These are phyloP conservation scores for Palaemon carinicauda DNA, from an alignment of 1,140 invertebrate genomes.

Conservation along the genomic window DNA sequence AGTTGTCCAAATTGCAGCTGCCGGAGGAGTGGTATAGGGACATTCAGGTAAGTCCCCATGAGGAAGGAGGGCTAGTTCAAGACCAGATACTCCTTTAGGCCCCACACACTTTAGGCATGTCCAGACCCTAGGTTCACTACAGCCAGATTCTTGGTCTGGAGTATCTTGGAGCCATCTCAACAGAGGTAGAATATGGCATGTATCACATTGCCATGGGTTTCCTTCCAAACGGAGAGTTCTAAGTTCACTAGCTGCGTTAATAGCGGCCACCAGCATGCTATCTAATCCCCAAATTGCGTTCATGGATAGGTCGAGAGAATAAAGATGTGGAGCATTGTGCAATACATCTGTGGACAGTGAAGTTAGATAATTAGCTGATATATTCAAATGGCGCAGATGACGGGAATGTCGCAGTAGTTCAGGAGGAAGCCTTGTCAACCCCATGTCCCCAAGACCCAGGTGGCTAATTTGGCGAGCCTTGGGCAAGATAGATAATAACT, in stretches of 20 bases:
- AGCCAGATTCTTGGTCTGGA: too few relatives aligned
- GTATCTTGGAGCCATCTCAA: too few relatives aligned
- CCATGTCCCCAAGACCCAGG: constrained; percentile 71
- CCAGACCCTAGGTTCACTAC: too few relatives aligned
- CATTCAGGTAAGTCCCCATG: too few relatives aligned
- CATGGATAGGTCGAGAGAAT: constrained; percentile 71
- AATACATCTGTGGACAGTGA: constrained; percentile 69
- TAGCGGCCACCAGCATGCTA: constrained; percentile 67
- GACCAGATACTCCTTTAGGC: too few relatives aligned
- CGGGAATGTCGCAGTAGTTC: constrained; percentile 69
- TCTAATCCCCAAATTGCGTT: constrained; percentile 72
- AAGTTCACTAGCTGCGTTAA: constrained; percentile 65
- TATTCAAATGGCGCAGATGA: constrained; percentile 69
- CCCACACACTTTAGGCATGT: too few relatives aligned
- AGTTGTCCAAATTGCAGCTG: too few relatives aligned
- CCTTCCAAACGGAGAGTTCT: constrained; percentile 68
- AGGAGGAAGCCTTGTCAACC: constrained; percentile 65
- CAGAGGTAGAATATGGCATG: too few relatives aligned
- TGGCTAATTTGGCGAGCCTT: constrained; percentile 69
- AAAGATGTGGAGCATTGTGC: constrained; percentile 68
- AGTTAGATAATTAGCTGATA: constrained; percentile 70
- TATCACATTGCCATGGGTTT: too few relatives aligned
- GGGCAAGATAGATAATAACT: constrained; percentile 68
- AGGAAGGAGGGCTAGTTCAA: too few relatives aligned
- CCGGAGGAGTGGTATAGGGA: too few relatives aligned